Conservation (phyloP, 2,888 invertebrate genomes). For the Stenchaetothrips biformis region DNA sequence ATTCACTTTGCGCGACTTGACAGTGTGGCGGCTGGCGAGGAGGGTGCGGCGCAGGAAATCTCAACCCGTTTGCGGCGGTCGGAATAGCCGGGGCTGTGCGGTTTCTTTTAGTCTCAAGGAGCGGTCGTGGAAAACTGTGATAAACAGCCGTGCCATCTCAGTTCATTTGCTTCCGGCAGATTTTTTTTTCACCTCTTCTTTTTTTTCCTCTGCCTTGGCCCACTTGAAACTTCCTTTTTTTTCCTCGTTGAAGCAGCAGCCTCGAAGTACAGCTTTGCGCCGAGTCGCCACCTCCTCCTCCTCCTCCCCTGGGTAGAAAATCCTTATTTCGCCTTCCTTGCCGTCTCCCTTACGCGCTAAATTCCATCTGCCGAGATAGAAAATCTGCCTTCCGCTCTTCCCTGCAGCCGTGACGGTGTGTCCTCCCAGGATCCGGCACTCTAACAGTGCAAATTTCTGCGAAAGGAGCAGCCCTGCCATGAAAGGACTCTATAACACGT, state of each 20-base stretch:
- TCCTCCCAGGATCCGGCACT: no score
- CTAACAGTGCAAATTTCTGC: no score
- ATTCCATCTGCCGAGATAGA: constrained; percentile 6
- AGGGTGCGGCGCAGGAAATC: no score
- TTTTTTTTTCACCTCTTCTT: neutral
- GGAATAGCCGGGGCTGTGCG: neutral
- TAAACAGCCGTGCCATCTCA: neutral
- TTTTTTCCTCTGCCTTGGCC: neutral
- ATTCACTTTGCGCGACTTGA: no score
- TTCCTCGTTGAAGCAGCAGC: neutral
- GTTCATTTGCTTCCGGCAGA: neutral
- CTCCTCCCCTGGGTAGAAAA: neutral
- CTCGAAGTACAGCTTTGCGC: neutral
- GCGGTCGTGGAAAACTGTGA: neutral
- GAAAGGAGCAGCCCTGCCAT: no score
- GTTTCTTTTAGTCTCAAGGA: neutral
- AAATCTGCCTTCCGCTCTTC: neutral
- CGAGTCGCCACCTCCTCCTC: constrained; percentile 9
- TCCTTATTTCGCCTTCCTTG: neutral
- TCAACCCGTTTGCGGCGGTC: no score
- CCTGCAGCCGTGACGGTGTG: no score
- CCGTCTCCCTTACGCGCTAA: neutral
- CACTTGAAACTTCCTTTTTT: neutral
- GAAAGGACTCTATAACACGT: no score
- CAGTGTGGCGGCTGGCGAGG: no score